These are phyloP conservation scores for Drosophila leontia DNA, from an alignment of 1,140 invertebrate genomes.

Conservation along the genomic window DNA sequence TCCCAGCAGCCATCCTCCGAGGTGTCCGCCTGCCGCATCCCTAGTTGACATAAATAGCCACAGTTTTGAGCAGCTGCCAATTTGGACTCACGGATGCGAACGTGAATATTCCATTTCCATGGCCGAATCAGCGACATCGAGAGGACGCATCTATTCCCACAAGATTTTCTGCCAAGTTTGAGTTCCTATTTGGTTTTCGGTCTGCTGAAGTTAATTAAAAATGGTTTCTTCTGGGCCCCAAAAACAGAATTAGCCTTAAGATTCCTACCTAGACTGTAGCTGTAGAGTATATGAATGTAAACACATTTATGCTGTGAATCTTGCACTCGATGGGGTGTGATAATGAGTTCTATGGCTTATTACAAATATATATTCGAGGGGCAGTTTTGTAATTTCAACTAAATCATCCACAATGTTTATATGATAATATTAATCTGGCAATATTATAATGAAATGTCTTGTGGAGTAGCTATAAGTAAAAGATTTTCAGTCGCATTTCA, in stretches of 20 bases:
- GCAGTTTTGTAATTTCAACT: constrained; percentile 32
- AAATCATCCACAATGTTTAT: constrained; percentile 23
- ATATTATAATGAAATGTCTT: neutral
- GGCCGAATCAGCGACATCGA: constrained; percentile 44
- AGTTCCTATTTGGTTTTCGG: constrained; percentile 79
- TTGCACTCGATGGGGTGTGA: constrained; percentile 51
- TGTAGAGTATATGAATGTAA: neutral
- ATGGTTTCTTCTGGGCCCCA: constrained; percentile 61
- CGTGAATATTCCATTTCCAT: constrained; percentile 40
- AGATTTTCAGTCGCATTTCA: neutral
- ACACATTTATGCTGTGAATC: constrained; percentile 16
- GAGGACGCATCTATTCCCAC: constrained; percentile 34
- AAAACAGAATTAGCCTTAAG: constrained; percentile 64
- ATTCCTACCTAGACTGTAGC: constrained; percentile 40
- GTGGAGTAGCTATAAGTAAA: neutral
- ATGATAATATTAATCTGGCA: constrained; percentile 3
- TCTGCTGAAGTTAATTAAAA: constrained; percentile 83
- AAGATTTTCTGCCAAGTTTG: constrained; percentile 73
- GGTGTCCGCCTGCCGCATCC: constrained; percentile 27
- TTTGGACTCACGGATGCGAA: constrained; percentile 71
- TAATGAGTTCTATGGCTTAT: constrained; percentile 63
- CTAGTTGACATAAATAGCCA: constrained; percentile 49
- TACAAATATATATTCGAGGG: constrained; percentile 33
- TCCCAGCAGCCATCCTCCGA: constrained; percentile 1
- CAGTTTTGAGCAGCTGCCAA: constrained; percentile 76